These are phyloP conservation scores for Sthenelais limicola DNA, from an alignment of 2,888 invertebrate species.

Conservation along the genomic window DNA sequence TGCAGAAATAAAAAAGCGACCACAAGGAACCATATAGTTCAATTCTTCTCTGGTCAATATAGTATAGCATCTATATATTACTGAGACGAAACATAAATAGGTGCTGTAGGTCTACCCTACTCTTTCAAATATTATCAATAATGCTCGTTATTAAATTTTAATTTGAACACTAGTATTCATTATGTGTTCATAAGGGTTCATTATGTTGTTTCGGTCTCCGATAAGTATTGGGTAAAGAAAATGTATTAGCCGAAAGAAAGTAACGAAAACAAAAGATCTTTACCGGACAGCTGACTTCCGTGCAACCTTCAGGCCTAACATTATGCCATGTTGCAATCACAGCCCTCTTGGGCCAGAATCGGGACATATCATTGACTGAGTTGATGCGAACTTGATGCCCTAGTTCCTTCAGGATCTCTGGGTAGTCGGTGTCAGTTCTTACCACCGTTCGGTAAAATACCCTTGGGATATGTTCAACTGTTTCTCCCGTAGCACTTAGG, in stretches of 20 bases:
- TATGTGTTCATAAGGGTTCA: too few species aligned
- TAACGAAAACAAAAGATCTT: background rate
- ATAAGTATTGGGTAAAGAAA: too few species aligned
- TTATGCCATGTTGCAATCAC: slow-evolving; percentile 40
- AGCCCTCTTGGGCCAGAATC: slow-evolving; percentile 14
- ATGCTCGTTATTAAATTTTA: too few species aligned
- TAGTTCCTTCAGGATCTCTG: background rate
- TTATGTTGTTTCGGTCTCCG: too few species aligned
- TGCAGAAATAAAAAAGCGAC: background rate
- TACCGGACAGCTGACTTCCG: slow-evolving; percentile 29
- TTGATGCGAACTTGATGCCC: background rate
- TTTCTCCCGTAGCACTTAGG: background rate
- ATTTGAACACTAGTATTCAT: too few species aligned
- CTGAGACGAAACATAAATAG: too few species aligned
- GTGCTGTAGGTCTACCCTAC: too few species aligned
- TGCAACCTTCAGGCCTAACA: slow-evolving; percentile 5
- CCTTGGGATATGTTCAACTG: background rate
- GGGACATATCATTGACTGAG: slow-evolving; percentile 4
- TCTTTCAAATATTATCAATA: too few species aligned
- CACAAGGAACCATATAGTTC: too few species aligned
- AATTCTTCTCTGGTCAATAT: too few species aligned
- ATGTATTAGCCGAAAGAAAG: too few species aligned
- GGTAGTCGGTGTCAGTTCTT: background rate
- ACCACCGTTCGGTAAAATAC: background rate
- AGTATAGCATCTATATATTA: too few species aligned